Percentiles rank a stretch among this genome's conserved stretches.
These are phyloP conservation scores for Drosophila lini DNA, from an alignment of 1,140 invertebrate genomes.

Conservation along the genomic window DNA sequence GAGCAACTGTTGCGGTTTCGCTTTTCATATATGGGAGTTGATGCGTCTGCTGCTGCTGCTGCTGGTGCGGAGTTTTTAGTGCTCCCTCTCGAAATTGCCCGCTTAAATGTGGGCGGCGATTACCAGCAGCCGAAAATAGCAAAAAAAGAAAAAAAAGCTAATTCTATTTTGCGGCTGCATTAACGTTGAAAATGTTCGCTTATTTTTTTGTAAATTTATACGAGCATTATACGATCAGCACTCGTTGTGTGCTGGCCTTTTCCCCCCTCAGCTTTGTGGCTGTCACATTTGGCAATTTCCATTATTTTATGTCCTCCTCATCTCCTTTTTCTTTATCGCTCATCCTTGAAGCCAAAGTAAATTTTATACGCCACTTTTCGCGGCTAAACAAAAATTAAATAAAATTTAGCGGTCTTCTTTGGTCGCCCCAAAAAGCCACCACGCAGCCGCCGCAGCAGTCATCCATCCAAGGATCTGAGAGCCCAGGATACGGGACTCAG, in stretches of 20 bases:
- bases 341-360: constrained; percentile 73
- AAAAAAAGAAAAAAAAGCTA: constrained; percentile 64
- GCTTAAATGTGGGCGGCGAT: constrained; percentile 76
- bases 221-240: constrained; percentile 74
- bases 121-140: constrained; percentile 64
- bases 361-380: constrained; percentile 83
- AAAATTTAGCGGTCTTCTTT: constrained; percentile 80
- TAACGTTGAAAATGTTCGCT: constrained; percentile 62
- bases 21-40: constrained; percentile 61
- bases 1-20: constrained; percentile 69
- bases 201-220: constrained; percentile 72
- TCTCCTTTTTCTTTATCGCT: constrained; percentile 47
- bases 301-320: constrained; percentile 77
- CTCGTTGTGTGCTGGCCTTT: constrained; percentile 29
- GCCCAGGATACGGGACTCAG: constrained; percentile 3
- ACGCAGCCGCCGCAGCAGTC: constrained; percentile 17
- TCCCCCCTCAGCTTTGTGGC: constrained; percentile 66
- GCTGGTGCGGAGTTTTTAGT: constrained; percentile 59
- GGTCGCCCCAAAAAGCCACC: constrained; percentile 41
- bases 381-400: constrained; percentile 82
- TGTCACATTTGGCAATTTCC: constrained; percentile 82
- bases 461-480: constrained; percentile 6
- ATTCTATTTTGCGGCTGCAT: constrained; percentile 79
- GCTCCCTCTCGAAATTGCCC: constrained; percentile 64
- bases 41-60: not conserved